Conservation (phyloP, 2,797 vertebrate species). For the Alfaro cultratus region DNA sequence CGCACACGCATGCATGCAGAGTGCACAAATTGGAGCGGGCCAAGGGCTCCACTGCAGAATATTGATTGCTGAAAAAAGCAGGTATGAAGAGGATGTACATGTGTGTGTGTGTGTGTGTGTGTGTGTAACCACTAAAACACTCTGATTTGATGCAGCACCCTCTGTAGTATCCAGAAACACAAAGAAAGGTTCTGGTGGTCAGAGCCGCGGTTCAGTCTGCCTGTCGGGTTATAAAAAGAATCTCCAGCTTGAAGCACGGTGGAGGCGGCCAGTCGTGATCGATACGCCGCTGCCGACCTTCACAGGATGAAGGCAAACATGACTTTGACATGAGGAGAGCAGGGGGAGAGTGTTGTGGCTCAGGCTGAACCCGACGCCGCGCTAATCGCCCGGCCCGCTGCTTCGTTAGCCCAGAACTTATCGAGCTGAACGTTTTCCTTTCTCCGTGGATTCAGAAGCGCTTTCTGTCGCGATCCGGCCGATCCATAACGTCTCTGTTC, state of each 20-base stretch:
- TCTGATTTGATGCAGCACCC: slow-evolving; percentile 13
- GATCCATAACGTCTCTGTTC: slow-evolving; percentile 2
- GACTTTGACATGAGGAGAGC: slow-evolving; percentile 2
- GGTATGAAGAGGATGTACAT: slow-evolving; percentile 52
- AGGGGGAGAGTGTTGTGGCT: not conserved
- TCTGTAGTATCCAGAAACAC: not conserved
- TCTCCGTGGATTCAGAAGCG: not conserved
- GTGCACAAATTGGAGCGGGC: slow-evolving; percentile 43
- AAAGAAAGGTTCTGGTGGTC: not conserved
- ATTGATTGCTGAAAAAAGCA: slow-evolving; percentile 75
- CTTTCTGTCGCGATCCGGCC: not conserved
- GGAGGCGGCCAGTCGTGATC: slow-evolving; percentile 39
- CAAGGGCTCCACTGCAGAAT: slow-evolving; percentile 75
- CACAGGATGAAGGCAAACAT: slow-evolving; percentile 13
- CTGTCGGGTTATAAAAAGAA: slow-evolving; percentile 45
- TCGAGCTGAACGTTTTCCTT: not conserved
- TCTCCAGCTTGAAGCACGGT: slow-evolving; percentile 15
- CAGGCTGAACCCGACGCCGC: not conserved
- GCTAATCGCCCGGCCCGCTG: not conserved
- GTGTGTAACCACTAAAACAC: not conserved
- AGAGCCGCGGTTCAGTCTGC: slow-evolving; percentile 23
- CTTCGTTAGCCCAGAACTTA: not conserved
- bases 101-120: slow-evolving; percentile 33
- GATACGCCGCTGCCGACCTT: slow-evolving; percentile 61
- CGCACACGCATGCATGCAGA: slow-evolving; percentile 3